A percentile compares a stretch with the other conserved stretches of the same genome.
Evolutionary conservation across 2,797 vertebrate species (phyloP).

Genomic region (Syngnathus acus): DNA sequence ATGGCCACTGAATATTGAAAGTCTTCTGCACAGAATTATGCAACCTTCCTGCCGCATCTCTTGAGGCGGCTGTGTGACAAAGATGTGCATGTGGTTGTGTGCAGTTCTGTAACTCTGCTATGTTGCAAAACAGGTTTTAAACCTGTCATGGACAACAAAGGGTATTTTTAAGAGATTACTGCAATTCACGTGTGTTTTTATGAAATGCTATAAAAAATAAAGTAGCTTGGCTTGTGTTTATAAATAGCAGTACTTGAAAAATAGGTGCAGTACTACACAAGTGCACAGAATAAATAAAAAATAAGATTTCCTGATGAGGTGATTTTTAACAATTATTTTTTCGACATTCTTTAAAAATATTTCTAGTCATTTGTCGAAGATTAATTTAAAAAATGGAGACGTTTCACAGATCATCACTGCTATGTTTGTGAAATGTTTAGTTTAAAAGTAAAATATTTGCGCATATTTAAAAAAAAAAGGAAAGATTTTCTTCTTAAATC

Average conservation of each 20-base stretch:
- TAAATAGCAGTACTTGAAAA: not conserved
- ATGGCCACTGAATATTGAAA: not conserved
- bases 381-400: no score
- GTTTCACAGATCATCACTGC: no score
- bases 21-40: constrained; percentile 1
- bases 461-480: no score
- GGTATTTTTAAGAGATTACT: not conserved
- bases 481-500: no score
- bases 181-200: not conserved
- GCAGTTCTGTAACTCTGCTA: constrained; percentile 24
- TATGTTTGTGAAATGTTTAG: no score
- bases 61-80: constrained; percentile 15
- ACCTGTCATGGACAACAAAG: not conserved
- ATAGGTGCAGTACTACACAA: not conserved
- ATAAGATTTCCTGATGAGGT: not conserved
- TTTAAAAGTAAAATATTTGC: no score
- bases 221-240: not conserved
- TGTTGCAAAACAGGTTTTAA: constrained; percentile 51
- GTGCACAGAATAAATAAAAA: not conserved
- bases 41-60: not conserved
- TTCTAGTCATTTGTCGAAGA: no score
- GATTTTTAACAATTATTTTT: not conserved
- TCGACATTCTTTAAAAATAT: not conserved
- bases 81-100: constrained; percentile 13
- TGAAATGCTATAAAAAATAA: not conserved